Percentiles rank a stretch among this genome's conserved stretches.
phyloP scores from a whole-genome alignment of 2,797 vertebrate genomes.

The Gymnoscopelus braueri region DNA sequence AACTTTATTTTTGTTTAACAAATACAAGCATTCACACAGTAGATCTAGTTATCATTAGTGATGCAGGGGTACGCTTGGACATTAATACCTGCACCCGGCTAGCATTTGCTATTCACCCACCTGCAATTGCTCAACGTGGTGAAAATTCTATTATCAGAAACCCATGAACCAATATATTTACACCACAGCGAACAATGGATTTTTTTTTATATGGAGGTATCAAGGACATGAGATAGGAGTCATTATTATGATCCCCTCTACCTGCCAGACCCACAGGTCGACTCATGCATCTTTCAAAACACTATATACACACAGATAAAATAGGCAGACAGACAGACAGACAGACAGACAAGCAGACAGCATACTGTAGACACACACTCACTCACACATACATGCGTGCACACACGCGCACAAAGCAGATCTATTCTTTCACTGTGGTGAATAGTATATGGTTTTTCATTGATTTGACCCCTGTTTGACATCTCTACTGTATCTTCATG shows the following conservation, averaged over 20 bases:
- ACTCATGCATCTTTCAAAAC: too few relatives aligned
- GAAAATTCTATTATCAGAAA: constrained; percentile 7
- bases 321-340: constrained; percentile 34
- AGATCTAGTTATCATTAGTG: too few relatives aligned
- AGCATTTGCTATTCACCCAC: too few relatives aligned
- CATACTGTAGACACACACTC: not conserved
- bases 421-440: constrained; percentile 26
- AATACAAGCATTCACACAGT: too few relatives aligned
- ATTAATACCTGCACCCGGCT: too few relatives aligned
- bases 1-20: too few relatives aligned
- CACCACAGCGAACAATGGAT: too few relatives aligned
- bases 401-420: constrained; percentile 9
- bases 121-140: constrained; percentile 21
- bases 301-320: not conserved
- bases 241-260: too few relatives aligned
- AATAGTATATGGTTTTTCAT: constrained; percentile 35
- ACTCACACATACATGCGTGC: not conserved
- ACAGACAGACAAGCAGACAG: constrained; percentile 3
- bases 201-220: too few relatives aligned
- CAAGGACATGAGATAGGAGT: too few relatives aligned
- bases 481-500: constrained; percentile 36
- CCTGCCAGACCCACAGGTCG: too few relatives aligned
- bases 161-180: constrained; percentile 7
- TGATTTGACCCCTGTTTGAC: constrained; percentile 51
- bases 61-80: too few relatives aligned